Evolutionary conservation across 2,888 invertebrate genomes (phyloP), one percentile per base, ranked within the genome.

Genomic region (Zaprionus bogoriensis): DNA sequence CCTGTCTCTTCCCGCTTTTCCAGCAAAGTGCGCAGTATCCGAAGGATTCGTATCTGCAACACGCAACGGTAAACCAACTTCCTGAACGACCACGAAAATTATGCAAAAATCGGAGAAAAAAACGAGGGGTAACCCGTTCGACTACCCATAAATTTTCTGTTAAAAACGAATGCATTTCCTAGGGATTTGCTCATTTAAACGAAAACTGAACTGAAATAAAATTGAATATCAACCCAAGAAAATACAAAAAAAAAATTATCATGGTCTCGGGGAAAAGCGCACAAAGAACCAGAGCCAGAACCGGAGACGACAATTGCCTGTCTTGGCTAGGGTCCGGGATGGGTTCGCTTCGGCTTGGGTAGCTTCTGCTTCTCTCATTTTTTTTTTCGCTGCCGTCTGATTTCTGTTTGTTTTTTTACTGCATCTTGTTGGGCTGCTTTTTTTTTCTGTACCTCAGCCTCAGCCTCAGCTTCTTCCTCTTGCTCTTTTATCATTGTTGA

Each of bases 141-240:
- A 20, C 47, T 7, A 10, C 45, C 50, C 83, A 84, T 83, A 87
- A 83, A 83, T 83, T 87, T 84, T 80, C 82, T 78, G 86, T 87
- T 87, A 82, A 84, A 87, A 82, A 81, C 67, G 61, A 73, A 72
- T 73, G 75, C 77, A 80, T 75, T 75, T 32, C 41, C 48, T 32
- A 9, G 14, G 32, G 67, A 67, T 71, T 78, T 78, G 86, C 80
- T 82, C 85, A 82, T 84, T 84, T 75, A 72, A 85, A 84, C 82
- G 74, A 73, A 83, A 83, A 79, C 74, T 74, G 22, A n/a, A n/a
- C 19, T 59, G 51, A 36, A 74, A 78, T 67, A 69, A 69, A 67
- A 68, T 62, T 59, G 62, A 67, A 68, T 67, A 76, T 66, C 69
- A 51, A 45, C 7, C 23, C 47, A 23, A n/a, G n/a, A n/a, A n/a